Conservation (phyloP, 1,140 invertebrate genomes). For the Aporrectodea caliginosa region DNA sequence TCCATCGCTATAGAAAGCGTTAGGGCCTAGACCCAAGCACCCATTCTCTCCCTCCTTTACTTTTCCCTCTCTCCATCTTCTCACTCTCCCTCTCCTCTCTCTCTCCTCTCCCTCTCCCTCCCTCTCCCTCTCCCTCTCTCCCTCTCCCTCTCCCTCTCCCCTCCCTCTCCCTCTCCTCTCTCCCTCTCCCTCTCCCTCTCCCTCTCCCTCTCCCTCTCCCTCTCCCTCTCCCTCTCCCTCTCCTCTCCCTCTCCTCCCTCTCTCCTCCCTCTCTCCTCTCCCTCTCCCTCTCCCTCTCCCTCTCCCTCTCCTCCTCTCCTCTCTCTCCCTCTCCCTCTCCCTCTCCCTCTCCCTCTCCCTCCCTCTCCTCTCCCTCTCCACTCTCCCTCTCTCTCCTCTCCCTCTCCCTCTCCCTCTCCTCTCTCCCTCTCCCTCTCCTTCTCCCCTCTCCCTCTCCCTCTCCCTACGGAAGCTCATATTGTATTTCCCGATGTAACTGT, state of each 20-base stretch:
- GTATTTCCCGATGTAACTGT: too few relatives aligned
- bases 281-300: slow-evolving; percentile 9
- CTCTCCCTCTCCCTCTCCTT: too few relatives aligned
- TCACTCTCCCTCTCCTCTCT: slow-evolving; percentile 5
- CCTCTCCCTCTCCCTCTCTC: slow-evolving; percentile 9
- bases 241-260: too few relatives aligned
- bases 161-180: slow-evolving; percentile 9
- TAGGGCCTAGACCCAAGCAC: too few relatives aligned
- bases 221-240: slow-evolving; percentile 9
- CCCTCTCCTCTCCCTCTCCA: slow-evolving; percentile 9
- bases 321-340: too few relatives aligned
- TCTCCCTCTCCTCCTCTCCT: slow-evolving; percentile 9
- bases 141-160: slow-evolving; percentile 9
- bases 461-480: too few relatives aligned
- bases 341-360: too few relatives aligned
- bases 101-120: slow-evolving; percentile 9
- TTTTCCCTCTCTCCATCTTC: too few relatives aligned
- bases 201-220: slow-evolving; percentile 9
- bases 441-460: slow-evolving; percentile 9
- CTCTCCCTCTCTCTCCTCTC: too few relatives aligned
- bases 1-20: too few relatives aligned
- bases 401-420: slow-evolving; percentile 9
- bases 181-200: slow-evolving; percentile 9
- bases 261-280: slow-evolving; percentile 9
- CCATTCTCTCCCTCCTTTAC: too few relatives aligned